phyloP scores from a whole-genome alignment of 92 coral and sea anemone genomes.

The Plumapathes pennacea region DNA sequence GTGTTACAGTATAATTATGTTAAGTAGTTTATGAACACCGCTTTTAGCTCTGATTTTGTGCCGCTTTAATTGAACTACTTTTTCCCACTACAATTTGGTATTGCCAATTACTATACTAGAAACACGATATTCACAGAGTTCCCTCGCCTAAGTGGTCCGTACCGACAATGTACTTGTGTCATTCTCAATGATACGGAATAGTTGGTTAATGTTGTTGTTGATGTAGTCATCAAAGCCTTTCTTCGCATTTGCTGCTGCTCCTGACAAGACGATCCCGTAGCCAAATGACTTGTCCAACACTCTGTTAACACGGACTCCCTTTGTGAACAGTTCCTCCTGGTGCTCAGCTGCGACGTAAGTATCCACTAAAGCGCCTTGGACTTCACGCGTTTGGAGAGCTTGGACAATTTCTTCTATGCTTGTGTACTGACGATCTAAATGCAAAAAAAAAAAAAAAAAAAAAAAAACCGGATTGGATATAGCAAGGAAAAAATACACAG shows the following conservation, averaged over 20 bases:
- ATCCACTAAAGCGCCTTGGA: constrained; percentile 77
- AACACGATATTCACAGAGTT: too few relatives aligned
- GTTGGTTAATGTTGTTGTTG: constrained; percentile 29
- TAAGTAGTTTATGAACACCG: too few relatives aligned
- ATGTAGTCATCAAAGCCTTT: constrained; percentile 51
- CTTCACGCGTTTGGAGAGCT: constrained; percentile 52
- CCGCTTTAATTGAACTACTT: too few relatives aligned
- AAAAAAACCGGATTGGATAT: too few relatives aligned
- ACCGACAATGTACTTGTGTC: constrained; percentile 24
- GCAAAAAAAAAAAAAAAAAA: too few relatives aligned
- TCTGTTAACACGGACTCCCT: constrained; percentile 35
- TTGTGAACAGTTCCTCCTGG: constrained; percentile 51
- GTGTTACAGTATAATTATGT: too few relatives aligned
- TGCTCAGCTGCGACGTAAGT: constrained; percentile 72
- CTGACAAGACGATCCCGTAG: constrained; percentile 68
- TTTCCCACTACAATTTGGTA: too few relatives aligned
- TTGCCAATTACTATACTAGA: too few relatives aligned
- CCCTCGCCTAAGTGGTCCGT: too few relatives aligned
- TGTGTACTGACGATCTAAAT: constrained; percentile 38
- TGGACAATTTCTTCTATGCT: constrained; percentile 42
- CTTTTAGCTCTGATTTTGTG: too few relatives aligned
- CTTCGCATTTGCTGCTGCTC: constrained; percentile 34
- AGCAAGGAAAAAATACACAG: too few relatives aligned
- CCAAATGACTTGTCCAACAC: constrained; percentile 52
- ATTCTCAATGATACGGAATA: constrained; percentile 26